phyloP scores from a whole-genome alignment of 1,140 invertebrate genomes.

The Thaumetopoea pityocampa region DNA sequence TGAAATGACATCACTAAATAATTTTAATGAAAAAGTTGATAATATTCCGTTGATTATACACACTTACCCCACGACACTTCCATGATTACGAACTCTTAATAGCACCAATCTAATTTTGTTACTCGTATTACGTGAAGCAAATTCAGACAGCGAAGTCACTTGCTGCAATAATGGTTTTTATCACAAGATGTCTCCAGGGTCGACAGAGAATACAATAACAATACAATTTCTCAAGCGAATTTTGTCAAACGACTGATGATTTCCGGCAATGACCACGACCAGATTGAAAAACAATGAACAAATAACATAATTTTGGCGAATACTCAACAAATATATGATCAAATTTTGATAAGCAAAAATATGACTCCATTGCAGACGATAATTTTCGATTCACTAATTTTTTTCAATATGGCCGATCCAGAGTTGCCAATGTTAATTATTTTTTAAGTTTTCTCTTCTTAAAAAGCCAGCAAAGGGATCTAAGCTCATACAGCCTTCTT shows the following conservation, averaged over 20 bases:
- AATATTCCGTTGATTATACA: constrained; percentile 18
- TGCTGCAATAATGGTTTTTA: constrained; percentile 50
- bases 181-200: constrained; percentile 74
- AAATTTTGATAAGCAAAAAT: constrained; percentile 70
- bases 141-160: constrained; percentile 54
- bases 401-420: constrained; percentile 60
- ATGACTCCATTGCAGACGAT: constrained; percentile 75
- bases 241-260: constrained; percentile 69
- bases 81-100: constrained; percentile 55
- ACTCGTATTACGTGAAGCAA: constrained; percentile 65
- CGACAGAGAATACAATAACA: constrained; percentile 56
- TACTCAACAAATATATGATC: constrained; percentile 64
- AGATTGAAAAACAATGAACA: constrained; percentile 59
- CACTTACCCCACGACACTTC: constrained; percentile 73
- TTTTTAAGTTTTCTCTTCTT: no score
- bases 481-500: not conserved
- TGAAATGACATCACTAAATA: constrained; percentile 28
- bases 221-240: constrained; percentile 57
- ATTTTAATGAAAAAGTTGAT: constrained; percentile 21
- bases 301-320: constrained; percentile 73
- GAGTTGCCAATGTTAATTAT: constrained; percentile 28
- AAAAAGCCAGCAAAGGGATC: constrained; percentile 13
- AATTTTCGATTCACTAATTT: constrained; percentile 70
- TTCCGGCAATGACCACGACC: constrained; percentile 67
- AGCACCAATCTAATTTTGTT: constrained; percentile 60